Base-by-base conservation (phyloP, 1,140 invertebrate genomes). In the Tenebrio molitor region DNA sequence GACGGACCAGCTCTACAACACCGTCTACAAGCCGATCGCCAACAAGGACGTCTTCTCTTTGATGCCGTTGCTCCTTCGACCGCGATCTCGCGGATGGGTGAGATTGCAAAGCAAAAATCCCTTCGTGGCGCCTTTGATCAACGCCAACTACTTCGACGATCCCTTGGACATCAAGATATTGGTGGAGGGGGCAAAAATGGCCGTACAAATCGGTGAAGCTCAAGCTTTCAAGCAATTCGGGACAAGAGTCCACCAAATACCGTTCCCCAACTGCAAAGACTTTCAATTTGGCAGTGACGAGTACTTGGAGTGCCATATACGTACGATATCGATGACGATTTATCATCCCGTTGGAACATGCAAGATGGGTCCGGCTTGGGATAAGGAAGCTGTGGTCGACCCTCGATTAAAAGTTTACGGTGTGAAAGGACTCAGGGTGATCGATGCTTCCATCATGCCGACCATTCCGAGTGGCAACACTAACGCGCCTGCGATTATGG, bases 381-480 rank as follows among this genome's bases (percentile, higher is more conserved):
- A 96, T 81, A 84, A 86, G 0, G 87, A 88, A 2, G 92, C 94
- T 0, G 94, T 97, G 0, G 94, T 96, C 0, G 94, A 96, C 85
- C 89, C 92, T 0, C 85, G 91, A 53, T 82, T 97, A 4, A 86
- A 87, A 14, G 93, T 96, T 0, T 90, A 95, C 74, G 94, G 94
- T 0, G 82, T 96, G 0, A 80, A 88, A 21, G 91, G 92, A 12
- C 83, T 96, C 2, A 85, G 95, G 36, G 93, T 97, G 8, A 92
- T 95, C 39, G 95, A 96, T 81, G 93, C 93, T 3, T 95, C 93
- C 64, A 92, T 96, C 68, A 96, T 96, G 93, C 95, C 95, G 0
- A 92, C 90, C 0, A 93, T 96, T 66, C 86, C 86, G 3, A 84
- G 83, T 73, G 83, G 81, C 10, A 84, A 84, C 68, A 84, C 83